Evolutionary conservation across 1,140 invertebrate species (phyloP).

Genomic region (Calycopis cecrops): DNA sequence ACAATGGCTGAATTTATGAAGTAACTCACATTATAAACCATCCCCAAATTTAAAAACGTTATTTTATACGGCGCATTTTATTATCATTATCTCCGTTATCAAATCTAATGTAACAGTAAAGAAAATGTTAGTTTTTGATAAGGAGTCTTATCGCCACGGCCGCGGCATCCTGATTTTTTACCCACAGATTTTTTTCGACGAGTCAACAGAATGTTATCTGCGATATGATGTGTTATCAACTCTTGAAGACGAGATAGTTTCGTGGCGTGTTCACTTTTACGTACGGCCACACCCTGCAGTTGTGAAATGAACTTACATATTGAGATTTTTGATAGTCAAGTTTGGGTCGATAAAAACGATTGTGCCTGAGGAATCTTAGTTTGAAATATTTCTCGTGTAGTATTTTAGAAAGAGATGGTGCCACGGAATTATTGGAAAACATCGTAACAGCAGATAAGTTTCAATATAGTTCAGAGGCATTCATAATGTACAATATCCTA

Average conservation of each 20-base stretch:
- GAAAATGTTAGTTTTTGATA: constrained; percentile 43
- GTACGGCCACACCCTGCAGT: constrained; percentile 15
- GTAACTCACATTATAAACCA: too few species aligned
- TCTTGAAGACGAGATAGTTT: constrained; percentile 31
- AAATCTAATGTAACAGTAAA: constrained; percentile 29
- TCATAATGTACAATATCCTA: too few species aligned
- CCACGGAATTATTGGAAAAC: not conserved
- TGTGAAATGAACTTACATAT: constrained; percentile 23
- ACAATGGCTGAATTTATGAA: too few species aligned
- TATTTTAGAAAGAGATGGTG: not conserved
- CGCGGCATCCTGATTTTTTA: constrained; percentile 60
- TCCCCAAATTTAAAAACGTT: too few species aligned
- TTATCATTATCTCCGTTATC: constrained; percentile 3
- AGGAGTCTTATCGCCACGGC: constrained; percentile 45
- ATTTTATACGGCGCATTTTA: not conserved
- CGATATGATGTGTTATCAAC: constrained; percentile 45
- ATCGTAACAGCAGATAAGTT: not conserved
- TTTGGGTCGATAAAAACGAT: too few species aligned
- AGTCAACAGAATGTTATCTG: constrained; percentile 60
- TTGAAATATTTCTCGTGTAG: too few species aligned
- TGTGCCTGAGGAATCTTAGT: too few species aligned
- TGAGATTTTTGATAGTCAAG: constrained; percentile 6
- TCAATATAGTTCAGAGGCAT: too few species aligned
- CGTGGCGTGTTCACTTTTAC: constrained; percentile 2
- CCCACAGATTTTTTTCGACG: constrained; percentile 46